Conservation (phyloP, 2,113 vertebrate genomes). For the Geococcyx californianus region DNA sequence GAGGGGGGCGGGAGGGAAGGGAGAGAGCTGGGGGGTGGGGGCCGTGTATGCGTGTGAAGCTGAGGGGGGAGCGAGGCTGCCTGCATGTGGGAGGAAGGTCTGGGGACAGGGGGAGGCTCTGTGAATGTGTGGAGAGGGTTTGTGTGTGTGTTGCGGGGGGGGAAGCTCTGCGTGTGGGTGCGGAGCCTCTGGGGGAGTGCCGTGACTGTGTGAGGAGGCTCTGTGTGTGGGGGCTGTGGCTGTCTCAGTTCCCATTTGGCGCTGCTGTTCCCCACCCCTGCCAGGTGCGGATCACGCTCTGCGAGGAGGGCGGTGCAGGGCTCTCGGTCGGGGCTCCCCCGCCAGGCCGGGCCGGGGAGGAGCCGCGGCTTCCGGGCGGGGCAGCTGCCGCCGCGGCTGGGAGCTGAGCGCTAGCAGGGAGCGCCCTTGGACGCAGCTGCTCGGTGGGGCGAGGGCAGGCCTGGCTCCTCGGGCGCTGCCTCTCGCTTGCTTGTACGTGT, state of each 20-base stretch:
- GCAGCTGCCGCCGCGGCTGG: neutral
- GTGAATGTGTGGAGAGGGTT: no score
- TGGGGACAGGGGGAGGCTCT: no score
- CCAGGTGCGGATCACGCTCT: neutral
- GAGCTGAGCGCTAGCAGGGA: neutral
- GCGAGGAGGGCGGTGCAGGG: neutral
- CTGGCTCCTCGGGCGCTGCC: neutral
- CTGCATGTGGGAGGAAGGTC: no score
- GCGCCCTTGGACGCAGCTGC: neutral
- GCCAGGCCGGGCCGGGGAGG: neutral
- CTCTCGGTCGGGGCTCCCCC: neutral
- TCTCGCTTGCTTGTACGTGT: neutral
- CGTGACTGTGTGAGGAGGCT: no score
- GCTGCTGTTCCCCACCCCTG: neutral
- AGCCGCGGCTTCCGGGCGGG: conserved; percentile 9
- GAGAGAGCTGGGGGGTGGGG: no score
- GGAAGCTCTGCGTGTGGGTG: no score
- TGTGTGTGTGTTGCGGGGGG: no score
- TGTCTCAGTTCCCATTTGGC: neutral
- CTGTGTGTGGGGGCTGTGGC: no score
- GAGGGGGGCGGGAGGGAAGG: no score
- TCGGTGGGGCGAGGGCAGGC: neutral
- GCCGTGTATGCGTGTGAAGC: no score
- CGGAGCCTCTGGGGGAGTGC: no score
- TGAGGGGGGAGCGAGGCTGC: no score